phyloP scores from a whole-genome alignment of 2,888 invertebrate species.

The Apomyelois bistriatella region DNA sequence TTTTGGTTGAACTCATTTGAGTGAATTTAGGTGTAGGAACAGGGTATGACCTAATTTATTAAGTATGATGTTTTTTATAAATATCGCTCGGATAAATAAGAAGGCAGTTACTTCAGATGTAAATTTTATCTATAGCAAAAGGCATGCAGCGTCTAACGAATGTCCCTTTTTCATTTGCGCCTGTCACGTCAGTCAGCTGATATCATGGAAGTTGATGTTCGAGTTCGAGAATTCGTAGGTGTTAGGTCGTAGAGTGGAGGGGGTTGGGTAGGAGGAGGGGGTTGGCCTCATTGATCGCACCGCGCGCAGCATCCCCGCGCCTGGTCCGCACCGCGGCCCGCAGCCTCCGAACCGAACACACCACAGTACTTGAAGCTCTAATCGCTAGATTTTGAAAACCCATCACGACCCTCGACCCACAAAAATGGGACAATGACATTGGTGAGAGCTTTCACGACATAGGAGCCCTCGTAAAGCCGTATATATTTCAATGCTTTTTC shows the following conservation, averaged over 20 bases:
- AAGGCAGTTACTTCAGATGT: too few relatives aligned
- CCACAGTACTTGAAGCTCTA: conserved; percentile 53
- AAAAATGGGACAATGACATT: conserved; percentile 22
- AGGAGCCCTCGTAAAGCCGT: conserved; percentile 17
- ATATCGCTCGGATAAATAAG: too few relatives aligned
- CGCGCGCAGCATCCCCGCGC: conserved; percentile 62
- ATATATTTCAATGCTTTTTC: background rate
- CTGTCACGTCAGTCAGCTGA: conserved; percentile 40
- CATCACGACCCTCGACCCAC: conserved; percentile 27
- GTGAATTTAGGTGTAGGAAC: too few relatives aligned
- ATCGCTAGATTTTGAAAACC: conserved; percentile 44
- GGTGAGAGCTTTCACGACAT: conserved; percentile 18
- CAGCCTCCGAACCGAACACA: conserved; percentile 49
- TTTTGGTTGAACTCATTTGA: too few relatives aligned
- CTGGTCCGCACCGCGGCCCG: conserved; percentile 42
- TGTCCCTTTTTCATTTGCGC: conserved; percentile 12
- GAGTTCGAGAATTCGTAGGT: conserved; percentile 57
- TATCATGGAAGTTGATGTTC: conserved; percentile 50
- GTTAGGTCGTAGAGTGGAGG: conserved; percentile 41
- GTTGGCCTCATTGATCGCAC: conserved; percentile 70
- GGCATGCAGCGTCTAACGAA: conserved; percentile 16
- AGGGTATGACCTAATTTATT: too few relatives aligned
- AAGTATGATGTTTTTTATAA: too few relatives aligned
- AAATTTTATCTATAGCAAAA: background rate
- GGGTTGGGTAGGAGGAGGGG: conserved; percentile 34